phyloP scores from a whole-genome alignment of 2,888 invertebrate species.

The Melanchra persicariae region DNA sequence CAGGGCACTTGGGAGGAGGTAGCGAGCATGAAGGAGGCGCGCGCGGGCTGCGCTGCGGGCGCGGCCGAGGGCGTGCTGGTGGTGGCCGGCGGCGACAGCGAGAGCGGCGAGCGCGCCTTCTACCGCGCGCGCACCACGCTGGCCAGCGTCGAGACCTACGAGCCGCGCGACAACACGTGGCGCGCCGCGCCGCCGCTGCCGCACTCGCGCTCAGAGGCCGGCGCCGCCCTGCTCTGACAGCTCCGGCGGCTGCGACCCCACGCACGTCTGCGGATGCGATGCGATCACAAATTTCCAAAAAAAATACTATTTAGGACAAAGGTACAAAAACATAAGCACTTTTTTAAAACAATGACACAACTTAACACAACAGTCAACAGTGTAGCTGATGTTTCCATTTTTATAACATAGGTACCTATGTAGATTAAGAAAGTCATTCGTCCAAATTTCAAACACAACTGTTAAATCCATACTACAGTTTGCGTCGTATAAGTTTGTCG shows the following conservation, averaged over 20 bases:
- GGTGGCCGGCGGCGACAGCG: slow-evolving; percentile 96
- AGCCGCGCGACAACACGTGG: slow-evolving; percentile 95
- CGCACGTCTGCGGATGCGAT: neutral
- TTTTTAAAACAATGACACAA: slow-evolving; percentile 21
- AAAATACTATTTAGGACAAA: slow-evolving; percentile 27
- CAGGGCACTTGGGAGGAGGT: slow-evolving; percentile 95
- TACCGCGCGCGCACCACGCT: slow-evolving; percentile 96
- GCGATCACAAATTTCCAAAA: slow-evolving; percentile 28
- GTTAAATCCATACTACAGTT: neutral
- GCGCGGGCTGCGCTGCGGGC: slow-evolving; percentile 96
- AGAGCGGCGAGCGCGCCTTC: slow-evolving; percentile 93
- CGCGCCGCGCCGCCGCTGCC: slow-evolving; percentile 94
- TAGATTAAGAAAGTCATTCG: slow-evolving; percentile 33
- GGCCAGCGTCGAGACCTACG: slow-evolving; percentile 95
- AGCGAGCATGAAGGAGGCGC: slow-evolving; percentile 93
- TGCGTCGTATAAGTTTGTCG: neutral
- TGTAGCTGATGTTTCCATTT: slow-evolving; percentile 43
- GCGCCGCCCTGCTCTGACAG: slow-evolving; percentile 94
- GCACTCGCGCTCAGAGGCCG: slow-evolving; percentile 96
- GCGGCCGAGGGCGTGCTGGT: slow-evolving; percentile 95
- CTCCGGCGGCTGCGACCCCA: slow-evolving; percentile 56
- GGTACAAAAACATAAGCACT: slow-evolving; percentile 54
- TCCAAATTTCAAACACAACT: slow-evolving; percentile 38
- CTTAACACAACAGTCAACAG: slow-evolving; percentile 15
- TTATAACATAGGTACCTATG: slow-evolving; percentile 39